phyloP scores from a whole-genome alignment of 1,140 invertebrate genomes.

The Heliconius eleuchia region DNA sequence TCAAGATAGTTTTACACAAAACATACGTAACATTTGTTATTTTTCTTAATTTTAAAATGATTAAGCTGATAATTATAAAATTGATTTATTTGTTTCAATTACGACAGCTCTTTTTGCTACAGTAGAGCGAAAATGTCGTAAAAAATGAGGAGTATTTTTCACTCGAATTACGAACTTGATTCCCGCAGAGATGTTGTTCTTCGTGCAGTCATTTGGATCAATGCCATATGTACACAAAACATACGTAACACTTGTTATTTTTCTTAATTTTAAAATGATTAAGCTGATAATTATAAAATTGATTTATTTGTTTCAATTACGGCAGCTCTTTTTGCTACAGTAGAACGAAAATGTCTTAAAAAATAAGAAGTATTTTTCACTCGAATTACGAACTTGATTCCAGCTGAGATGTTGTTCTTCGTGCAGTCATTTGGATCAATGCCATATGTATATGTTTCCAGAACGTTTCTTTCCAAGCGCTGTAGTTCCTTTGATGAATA shows the following conservation, averaged over 20 bases:
- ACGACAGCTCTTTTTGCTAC: not conserved
- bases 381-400: constrained; percentile 4
- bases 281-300: not conserved
- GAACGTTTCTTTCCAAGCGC: not conserved
- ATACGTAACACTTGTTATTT: too few species aligned
- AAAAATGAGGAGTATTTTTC: not conserved
- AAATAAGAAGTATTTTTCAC: not conserved
- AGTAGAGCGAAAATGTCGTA: not conserved
- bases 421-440: constrained; percentile 16
- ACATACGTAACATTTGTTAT: too few species aligned
- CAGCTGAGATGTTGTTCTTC: constrained; percentile 10
- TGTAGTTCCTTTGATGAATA: not conserved
- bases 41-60: too few species aligned
- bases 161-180: constrained; percentile 8
- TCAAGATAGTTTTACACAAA: too few species aligned
- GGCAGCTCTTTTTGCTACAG: not conserved
- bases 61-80: not conserved
- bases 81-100: not conserved
- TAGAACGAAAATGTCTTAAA: not conserved
- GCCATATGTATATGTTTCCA: constrained; percentile 11
- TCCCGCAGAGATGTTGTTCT: constrained; percentile 12
- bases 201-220: constrained; percentile 17
- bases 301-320: not conserved
- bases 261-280: too few species aligned
- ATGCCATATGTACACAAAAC: not conserved